These are phyloP conservation scores for Phyllotreta striolata DNA, from an alignment of 2,888 invertebrate species.

Conservation along the genomic window DNA sequence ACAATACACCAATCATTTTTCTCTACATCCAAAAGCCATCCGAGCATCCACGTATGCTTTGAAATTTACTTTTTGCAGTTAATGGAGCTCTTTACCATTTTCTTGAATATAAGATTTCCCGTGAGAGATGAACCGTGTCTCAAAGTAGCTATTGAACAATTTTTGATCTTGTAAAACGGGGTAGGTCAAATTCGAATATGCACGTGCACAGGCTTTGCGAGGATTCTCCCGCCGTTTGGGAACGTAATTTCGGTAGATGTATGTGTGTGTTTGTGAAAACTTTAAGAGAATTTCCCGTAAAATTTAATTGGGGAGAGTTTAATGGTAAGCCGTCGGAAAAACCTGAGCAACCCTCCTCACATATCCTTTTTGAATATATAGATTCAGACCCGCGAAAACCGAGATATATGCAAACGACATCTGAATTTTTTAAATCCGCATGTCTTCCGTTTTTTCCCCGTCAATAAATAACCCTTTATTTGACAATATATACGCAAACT, in stretches of 20 bases:
- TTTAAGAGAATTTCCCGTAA: slow-evolving; percentile 26
- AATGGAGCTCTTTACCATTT: slow-evolving; percentile 20
- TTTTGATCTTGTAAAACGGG: slow-evolving; percentile 38
- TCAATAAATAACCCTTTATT: slow-evolving; percentile 48
- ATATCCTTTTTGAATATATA: slow-evolving; percentile 19
- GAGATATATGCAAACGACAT: slow-evolving; percentile 38
- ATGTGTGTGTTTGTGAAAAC: slow-evolving; percentile 20
- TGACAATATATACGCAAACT: slow-evolving; percentile 48
- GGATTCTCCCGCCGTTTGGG: too few relatives aligned
- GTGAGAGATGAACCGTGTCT: slow-evolving; percentile 29
- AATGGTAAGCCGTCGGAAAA: slow-evolving; percentile 25
- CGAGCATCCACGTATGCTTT: slow-evolving; percentile 10
- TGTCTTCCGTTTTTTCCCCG: slow-evolving; percentile 42
- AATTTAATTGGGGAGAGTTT: slow-evolving; percentile 25
- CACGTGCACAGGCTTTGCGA: slow-evolving; percentile 14
- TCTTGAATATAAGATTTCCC: slow-evolving; percentile 32
- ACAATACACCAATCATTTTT: not conserved
- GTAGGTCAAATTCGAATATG: slow-evolving; percentile 39
- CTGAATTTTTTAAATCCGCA: slow-evolving; percentile 43
- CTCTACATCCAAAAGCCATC: slow-evolving; percentile 4
- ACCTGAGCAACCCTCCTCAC: slow-evolving; percentile 29
- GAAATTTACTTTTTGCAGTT: slow-evolving; percentile 10
- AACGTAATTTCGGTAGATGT: slow-evolving; percentile 7
- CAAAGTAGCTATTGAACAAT: slow-evolving; percentile 44
- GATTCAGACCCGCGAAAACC: slow-evolving; percentile 20